Evolutionary conservation across 1,140 invertebrate genomes (phyloP), one percentile per base, ranked within the genome.

Genomic region (Hypsibius dujardini): DNA sequence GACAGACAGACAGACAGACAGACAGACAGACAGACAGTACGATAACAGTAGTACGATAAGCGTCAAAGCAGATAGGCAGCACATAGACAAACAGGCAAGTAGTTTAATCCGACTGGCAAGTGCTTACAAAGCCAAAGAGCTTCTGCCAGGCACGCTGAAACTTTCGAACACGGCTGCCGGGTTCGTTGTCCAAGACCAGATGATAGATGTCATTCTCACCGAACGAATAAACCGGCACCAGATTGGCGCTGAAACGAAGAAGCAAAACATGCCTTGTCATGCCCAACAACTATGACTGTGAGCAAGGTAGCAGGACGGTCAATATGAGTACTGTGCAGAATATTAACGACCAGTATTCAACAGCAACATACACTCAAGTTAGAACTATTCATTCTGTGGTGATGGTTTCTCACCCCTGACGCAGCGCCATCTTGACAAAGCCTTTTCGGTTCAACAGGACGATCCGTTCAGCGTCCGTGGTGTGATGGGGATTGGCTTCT

Each of bases 221-320:
- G 79, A 96, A 96, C 0, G 88, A 87, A 76, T 92, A 86, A 1
- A 90, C 87, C 40, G 91, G 94, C 1, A 94, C 91, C 71, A 95
- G 78, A 0, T 87, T 81, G 2, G 87, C 84, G 42, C 88, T 90
- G 79, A 47, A 81, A 78, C 69, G n/a, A n/a, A n/a, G n/a, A 73
- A 69, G 73, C 71, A 70, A 72, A 74, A 60, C 14, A 42, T 47
- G 70, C 28, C 59, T 28, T 59, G 67, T 69, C 75, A 75, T 47
- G 75, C 46, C 42, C 69, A 70, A 42, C 76, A 47, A 47, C 12
- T 46, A 42, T 7, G 74, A n/a, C n/a, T n/a, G n/a, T n/a, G n/a
- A n/a, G n/a, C n/a, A n/a, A n/a, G n/a, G n/a, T n/a, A n/a, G n/a
- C n/a, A n/a, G n/a, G n/a, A n/a, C n/a, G n/a, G n/a, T n/a, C n/a